Evolutionary conservation across 2,888 invertebrate species (phyloP).

Genomic region (Parascotia fuliginaria): DNA sequence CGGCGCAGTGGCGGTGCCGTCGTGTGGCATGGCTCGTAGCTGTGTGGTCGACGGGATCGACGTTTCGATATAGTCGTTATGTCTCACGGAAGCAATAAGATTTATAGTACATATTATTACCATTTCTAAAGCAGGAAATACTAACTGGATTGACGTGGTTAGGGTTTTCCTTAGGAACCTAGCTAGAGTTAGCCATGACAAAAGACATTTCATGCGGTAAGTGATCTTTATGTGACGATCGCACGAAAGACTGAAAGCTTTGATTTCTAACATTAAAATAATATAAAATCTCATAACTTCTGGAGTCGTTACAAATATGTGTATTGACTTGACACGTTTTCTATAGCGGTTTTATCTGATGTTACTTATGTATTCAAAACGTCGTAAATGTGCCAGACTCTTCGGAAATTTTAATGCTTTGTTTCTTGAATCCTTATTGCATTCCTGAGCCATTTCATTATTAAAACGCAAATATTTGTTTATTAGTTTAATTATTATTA

Average conservation of each 20-base stretch:
- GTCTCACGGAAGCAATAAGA: slow-evolving; percentile 18
- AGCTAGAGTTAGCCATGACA: slow-evolving; percentile 15
- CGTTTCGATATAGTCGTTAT: slow-evolving; percentile 5
- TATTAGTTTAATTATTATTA: too few species aligned
- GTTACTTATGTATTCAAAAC: slow-evolving; percentile 18
- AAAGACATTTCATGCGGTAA: slow-evolving; percentile 16
- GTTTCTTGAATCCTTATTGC: too few species aligned
- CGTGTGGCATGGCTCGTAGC: slow-evolving; percentile 1
- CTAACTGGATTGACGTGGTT: slow-evolving; percentile 14
- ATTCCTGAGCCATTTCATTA: too few species aligned
- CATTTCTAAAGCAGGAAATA: slow-evolving; percentile 19
- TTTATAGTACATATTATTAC: slow-evolving; percentile 21
- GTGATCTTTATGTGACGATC: slow-evolving; percentile 48
- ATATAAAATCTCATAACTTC: slow-evolving; percentile 40
- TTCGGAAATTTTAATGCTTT: too few species aligned
- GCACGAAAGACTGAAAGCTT: slow-evolving; percentile 44
- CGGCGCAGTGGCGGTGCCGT: not conserved
- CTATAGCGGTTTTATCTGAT: slow-evolving; percentile 10
- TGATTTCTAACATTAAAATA: slow-evolving; percentile 45
- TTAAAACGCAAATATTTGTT: too few species aligned
- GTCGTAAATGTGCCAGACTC: not conserved
- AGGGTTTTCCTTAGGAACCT: slow-evolving; percentile 15
- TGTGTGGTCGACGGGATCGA: slow-evolving; percentile 11
- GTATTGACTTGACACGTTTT: slow-evolving; percentile 16
- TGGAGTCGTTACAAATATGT: slow-evolving; percentile 33